Evolutionary conservation across 30 jellyfish, hydroid and myxozoan genomes (phyloP).

Genomic region (Phacellophora camtschatica): DNA sequence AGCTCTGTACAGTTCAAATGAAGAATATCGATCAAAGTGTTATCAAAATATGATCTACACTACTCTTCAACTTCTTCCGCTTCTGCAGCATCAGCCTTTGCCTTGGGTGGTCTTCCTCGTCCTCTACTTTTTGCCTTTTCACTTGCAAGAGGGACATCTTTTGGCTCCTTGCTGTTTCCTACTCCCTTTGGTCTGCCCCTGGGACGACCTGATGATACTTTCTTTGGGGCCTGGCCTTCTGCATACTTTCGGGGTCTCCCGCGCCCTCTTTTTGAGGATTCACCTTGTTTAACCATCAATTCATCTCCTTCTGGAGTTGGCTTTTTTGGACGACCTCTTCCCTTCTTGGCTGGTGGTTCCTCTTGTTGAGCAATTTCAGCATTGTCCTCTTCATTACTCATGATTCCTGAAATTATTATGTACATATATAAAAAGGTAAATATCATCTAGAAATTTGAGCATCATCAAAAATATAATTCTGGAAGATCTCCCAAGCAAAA

Average conservation of each 20-base stretch:
- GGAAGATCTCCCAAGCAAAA: no score
- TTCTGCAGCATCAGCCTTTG: neutral
- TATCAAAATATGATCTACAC: neutral
- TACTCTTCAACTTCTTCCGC: neutral
- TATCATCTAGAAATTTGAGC: no score
- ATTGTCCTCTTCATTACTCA: constrained; percentile 22
- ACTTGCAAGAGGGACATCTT: constrained; percentile 53
- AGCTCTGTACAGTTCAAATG: neutral
- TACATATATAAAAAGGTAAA: neutral
- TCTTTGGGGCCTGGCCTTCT: constrained; percentile 24
- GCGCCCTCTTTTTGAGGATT: constrained; percentile 28
- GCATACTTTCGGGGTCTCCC: constrained; percentile 54
- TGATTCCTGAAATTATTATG: neutral
- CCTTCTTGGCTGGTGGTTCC: constrained; percentile 1
- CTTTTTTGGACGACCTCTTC: constrained; percentile 24
- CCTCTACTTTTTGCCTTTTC: constrained; percentile 33
- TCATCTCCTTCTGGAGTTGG: neutral
- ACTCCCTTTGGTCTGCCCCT: constrained; percentile 57
- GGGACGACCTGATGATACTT: constrained; percentile 38
- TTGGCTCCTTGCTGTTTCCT: constrained; percentile 21
- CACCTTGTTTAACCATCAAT: neutral
- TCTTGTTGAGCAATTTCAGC: constrained; percentile 6
- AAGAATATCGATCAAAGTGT: neutral
- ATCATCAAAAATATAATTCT: no score
- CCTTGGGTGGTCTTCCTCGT: constrained; percentile 36